Evolutionary conservation across 2,113 vertebrate species (phyloP), one percentile per base, ranked within the genome.

Genomic region (Hippocampus guttulatus): DNA sequence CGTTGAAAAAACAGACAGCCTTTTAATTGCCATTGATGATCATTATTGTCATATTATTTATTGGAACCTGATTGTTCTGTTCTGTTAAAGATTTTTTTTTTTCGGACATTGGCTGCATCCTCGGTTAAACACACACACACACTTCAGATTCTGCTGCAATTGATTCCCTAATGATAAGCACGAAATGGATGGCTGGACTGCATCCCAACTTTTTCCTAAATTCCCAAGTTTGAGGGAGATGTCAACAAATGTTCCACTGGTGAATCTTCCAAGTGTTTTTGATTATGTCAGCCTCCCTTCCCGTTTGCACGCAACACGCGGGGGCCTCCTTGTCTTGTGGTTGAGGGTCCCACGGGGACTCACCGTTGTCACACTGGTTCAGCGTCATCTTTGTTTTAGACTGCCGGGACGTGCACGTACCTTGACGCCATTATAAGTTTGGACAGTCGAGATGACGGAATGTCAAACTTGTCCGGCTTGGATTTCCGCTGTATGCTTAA

Each of bases 271-370:
- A 25, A 57, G 18, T 62, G 16, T 47, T 65, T 52, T 60, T 20
- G 72, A 64, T 5, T 43, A 40, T 33, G 43, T 49, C 51, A 18
- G 10, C 67, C 8, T 4, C 1, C 25, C 25, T 23, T 15, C 41
- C 41, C 23, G 18, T 51, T 57, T 64, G 62, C 66, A 68, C 70
- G 75, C 6, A 60, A 12, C 38, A 58, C 68, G 66, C 62, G 58
- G 1, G 0, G 62, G 16, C 12, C 65, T 65, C 67, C 60, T 12
- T 9, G 66, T 77, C 68, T 47, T 82, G 69, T 78, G 18, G 61
- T 8, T 55, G 70, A 4, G 30, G 70, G 30, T 84, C 91, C 91
- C 75, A 67, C 76, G 83, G 83, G 69, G 85, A 88, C 90, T 79
- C 76, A 75, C 63, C 12, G 73, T 81, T 87, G 87, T 90, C 88